Conservation (phyloP, 2,888 invertebrate genomes). For the Rhingia campestris region DNA sequence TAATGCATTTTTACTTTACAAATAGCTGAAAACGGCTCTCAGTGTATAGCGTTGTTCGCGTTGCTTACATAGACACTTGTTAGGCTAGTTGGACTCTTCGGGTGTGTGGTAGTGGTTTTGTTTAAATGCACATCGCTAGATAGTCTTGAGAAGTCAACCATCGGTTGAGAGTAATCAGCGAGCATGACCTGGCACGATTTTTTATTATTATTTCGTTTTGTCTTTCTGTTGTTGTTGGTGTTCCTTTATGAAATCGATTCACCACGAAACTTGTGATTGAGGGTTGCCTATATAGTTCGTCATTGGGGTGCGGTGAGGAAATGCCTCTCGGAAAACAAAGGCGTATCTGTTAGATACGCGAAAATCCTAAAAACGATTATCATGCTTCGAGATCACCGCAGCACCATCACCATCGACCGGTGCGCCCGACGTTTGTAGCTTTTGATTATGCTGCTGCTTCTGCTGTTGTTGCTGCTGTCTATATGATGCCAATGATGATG, state of each 20-base stretch:
- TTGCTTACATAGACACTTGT: slow-evolving; percentile 46
- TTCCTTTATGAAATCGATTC: slow-evolving; percentile 69
- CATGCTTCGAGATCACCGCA: slow-evolving; percentile 50
- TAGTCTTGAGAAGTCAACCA: slow-evolving; percentile 68
- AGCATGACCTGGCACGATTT: slow-evolving; percentile 74
- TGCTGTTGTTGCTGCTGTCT: slow-evolving; percentile 9
- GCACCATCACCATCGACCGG: no score
- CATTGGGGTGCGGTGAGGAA: background rate
- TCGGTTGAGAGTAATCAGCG: slow-evolving; percentile 67
- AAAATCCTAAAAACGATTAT: slow-evolving; percentile 62
- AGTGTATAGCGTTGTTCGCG: slow-evolving; percentile 14
- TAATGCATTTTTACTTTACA: slow-evolving; percentile 44
- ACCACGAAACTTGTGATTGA: slow-evolving; percentile 73
- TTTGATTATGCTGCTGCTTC: slow-evolving; percentile 55
- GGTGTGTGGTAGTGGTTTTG: slow-evolving; percentile 30
- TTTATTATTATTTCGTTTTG: slow-evolving; percentile 51
- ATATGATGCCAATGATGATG: slow-evolving; percentile 25
- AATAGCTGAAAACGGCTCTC: slow-evolving; percentile 6
- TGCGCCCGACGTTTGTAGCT: slow-evolving; percentile 1
- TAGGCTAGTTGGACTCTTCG: slow-evolving; percentile 33
- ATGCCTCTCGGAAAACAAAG: slow-evolving; percentile 60
- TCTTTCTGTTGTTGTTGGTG: background rate
- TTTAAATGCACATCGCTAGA: slow-evolving; percentile 46
- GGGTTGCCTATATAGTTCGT: slow-evolving; percentile 40
- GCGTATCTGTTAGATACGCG: slow-evolving; percentile 73